These are phyloP conservation scores for Callinectes sapidus DNA, from an alignment of 2,888 invertebrate genomes.

Conservation along the genomic window DNA sequence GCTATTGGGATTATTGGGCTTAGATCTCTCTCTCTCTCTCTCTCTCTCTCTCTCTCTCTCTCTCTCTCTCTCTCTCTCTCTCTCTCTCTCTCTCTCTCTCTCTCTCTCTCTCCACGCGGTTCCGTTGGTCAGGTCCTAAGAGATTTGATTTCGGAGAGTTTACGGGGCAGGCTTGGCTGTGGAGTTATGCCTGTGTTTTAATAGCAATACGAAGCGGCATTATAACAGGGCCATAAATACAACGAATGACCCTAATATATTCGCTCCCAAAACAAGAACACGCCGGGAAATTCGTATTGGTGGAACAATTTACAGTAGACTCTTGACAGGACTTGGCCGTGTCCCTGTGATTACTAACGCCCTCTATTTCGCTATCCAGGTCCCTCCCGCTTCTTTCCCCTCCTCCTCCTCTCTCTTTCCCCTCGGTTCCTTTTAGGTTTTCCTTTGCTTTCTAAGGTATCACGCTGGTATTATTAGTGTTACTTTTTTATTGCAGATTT, in stretches of 20 bases:
- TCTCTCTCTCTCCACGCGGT: not conserved
- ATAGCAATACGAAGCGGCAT: conserved; percentile 27
- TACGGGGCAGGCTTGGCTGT: not conserved
- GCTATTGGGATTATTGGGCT: not conserved
- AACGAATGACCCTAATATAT: conserved; percentile 31
- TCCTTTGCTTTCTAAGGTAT: not conserved
- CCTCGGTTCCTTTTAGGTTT: no score
- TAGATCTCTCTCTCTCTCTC: conserved; percentile 3
- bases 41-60: not conserved
- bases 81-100: not conserved
- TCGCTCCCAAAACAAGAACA: conserved; percentile 24
- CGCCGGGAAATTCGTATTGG: conserved; percentile 24
- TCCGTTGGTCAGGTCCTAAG: not conserved
- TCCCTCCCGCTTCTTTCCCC: not conserved
- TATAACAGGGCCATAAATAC: conserved; percentile 35
- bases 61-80: conserved; percentile 10
- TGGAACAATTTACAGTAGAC: conserved; percentile 13
- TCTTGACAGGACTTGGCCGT: not conserved
- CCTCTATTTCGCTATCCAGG: not conserved
- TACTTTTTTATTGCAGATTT: not conserved
- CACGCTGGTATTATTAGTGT: not conserved
- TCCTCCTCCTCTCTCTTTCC: not conserved
- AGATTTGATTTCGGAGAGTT: conserved; percentile 9
- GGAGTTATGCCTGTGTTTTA: conserved; percentile 32
- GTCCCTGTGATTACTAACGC: not conserved